Base-by-base conservation (phyloP, 2,888 invertebrate species). In the Acrocera orbiculus region DNA sequence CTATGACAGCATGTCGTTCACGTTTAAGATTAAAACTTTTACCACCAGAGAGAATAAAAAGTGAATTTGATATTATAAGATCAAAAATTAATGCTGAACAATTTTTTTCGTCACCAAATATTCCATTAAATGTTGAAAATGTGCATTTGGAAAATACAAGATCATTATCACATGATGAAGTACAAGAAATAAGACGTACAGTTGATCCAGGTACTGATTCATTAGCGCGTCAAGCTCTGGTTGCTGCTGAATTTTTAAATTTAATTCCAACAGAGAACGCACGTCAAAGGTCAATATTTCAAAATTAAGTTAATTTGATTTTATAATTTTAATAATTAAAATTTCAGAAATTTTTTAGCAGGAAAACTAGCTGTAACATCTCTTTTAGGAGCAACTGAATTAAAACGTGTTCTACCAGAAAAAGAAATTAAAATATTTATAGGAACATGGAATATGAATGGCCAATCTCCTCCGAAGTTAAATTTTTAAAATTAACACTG, bases 391-490 rank as follows among this genome's bases (percentile, higher is more conserved):
- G 70, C 80, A 3, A 71, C 73, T 13, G 92, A 95, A 53, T 63
- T 95, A 36, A 79, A 81, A 46, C 76, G 85, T 54, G 78, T 83
- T 27, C 72, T 93, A 47, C 89, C 89, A 2, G 77, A 77, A 47
- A 69, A 83, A 45, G 81, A 85, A 59, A 69, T 90, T 0, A 78
- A 74, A 42, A 73, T 93, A 47, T 90, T 87, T 66, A 76, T 90
- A 35, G 90, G 86, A 5, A 85, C 89, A 16, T 95, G 93, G 92
- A 95, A 95, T 55, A 92, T 93, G 89, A 90, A 89, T 59, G 90
- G 89, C 20, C 83, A 90, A 51, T 66, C 69, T 44, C 78, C 81
- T 27, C 81, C 81, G 28, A 76, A 75, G 85, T 86, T 65, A 63
- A n/a, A n/a, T n/a, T n/a, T n/a, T n/a, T n/a, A n/a, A 48, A 45